Evolutionary conservation across 2,113 vertebrate genomes (phyloP).

Genomic region (Gulo gulo): DNA sequence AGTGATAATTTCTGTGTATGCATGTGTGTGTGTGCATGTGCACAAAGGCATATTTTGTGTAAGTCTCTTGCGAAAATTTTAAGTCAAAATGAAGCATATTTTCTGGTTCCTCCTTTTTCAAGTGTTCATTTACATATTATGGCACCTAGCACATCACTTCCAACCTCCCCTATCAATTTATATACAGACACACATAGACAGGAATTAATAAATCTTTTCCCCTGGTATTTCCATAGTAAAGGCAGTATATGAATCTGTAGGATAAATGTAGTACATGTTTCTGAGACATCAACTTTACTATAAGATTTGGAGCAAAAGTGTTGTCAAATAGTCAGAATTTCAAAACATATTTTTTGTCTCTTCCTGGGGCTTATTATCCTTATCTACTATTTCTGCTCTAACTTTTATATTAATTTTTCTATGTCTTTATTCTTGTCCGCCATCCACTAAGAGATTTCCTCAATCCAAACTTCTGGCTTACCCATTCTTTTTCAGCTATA

Average conservation of each 20-base stretch:
- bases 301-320: background rate
- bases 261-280: background rate
- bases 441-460: background rate
- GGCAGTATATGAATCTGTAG: background rate
- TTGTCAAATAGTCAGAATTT: background rate
- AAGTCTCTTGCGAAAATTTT: background rate
- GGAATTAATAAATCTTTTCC: background rate
- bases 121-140: background rate
- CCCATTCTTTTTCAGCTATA: background rate
- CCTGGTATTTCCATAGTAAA: background rate
- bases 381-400: background rate
- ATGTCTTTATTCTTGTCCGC: background rate
- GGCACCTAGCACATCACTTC: background rate
- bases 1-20: background rate
- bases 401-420: background rate
- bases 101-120: background rate
- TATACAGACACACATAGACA: background rate
- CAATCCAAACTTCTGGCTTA: background rate
- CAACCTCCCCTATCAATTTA: background rate
- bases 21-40: background rate
- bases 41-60: background rate
- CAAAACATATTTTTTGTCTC: background rate
- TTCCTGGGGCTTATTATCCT: background rate
- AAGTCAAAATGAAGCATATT: background rate
- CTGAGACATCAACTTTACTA: background rate